Percentiles rank a stretch among this genome's conserved stretches.
phyloP scores from a whole-genome alignment of 2,797 vertebrate species.

The Parotocinclus haroldoi region DNA sequence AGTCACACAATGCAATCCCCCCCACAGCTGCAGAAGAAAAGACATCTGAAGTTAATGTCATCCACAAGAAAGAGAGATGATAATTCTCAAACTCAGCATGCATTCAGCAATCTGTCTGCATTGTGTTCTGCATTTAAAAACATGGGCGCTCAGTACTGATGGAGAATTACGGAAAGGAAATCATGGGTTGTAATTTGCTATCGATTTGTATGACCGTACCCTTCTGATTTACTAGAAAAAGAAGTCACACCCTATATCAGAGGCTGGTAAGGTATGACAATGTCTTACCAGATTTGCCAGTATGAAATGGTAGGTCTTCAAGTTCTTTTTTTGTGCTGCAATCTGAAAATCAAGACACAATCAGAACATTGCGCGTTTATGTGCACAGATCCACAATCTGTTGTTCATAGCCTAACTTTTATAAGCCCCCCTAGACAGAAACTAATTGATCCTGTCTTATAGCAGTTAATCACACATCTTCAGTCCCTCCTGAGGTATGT shows the following conservation, averaged over 20 bases:
- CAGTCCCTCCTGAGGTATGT: slow-evolving; percentile 36
- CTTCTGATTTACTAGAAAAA: slow-evolving; percentile 18
- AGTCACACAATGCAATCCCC: slow-evolving; percentile 23
- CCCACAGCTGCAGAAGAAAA: slow-evolving; percentile 36
- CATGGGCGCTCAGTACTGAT: slow-evolving; percentile 1
- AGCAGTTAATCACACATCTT: slow-evolving; percentile 59
- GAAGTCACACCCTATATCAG: slow-evolving; percentile 12
- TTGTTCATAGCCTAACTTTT: slow-evolving; percentile 33
- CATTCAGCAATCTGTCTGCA: slow-evolving; percentile 48
- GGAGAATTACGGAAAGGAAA: slow-evolving; percentile 14
- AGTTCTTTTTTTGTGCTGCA: slow-evolving; percentile 84
- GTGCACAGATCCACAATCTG: slow-evolving; percentile 25
- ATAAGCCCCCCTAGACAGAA: slow-evolving; percentile 47
- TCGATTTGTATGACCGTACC: slow-evolving; percentile 15
- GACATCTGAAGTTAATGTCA: slow-evolving; percentile 28
- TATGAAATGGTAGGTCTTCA: slow-evolving; percentile 94
- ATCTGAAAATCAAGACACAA: slow-evolving; percentile 71
- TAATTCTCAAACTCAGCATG: slow-evolving; percentile 43
- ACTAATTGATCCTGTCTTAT: slow-evolving; percentile 62
- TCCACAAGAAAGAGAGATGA: slow-evolving; percentile 32
- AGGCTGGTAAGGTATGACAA: neutral
- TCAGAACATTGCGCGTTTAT: neutral
- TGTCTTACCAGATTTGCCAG: slow-evolving; percentile 87
- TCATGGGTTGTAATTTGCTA: slow-evolving; percentile 6
- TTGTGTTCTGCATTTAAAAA: slow-evolving; percentile 45